phyloP scores from a whole-genome alignment of 1,140 invertebrate species.

The Drosophila sechellia region DNA sequence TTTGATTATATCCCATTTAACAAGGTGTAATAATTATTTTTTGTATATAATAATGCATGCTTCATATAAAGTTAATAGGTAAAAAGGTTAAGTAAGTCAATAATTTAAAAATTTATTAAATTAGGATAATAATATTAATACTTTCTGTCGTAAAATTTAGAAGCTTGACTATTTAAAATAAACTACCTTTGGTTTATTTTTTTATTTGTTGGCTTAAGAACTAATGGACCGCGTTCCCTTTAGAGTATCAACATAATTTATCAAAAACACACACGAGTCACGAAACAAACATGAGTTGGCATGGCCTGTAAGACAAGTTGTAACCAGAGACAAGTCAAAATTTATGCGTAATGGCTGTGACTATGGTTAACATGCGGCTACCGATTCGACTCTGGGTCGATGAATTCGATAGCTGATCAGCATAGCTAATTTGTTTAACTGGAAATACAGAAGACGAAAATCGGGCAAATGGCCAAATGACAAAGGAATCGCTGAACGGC shows the following conservation, averaged over 20 bases:
- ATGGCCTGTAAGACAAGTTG: constrained; percentile 43
- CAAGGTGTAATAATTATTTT: too few relatives aligned
- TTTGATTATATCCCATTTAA: too few relatives aligned
- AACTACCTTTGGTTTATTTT: too few relatives aligned
- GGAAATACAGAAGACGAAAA: constrained; percentile 11
- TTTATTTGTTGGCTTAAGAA: too few relatives aligned
- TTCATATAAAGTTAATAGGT: too few relatives aligned
- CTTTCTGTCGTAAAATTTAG: too few relatives aligned
- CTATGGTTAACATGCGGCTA: constrained; percentile 50
- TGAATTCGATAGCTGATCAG: constrained; percentile 56
- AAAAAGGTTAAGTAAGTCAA: too few relatives aligned
- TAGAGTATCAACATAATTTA: constrained; percentile 34
- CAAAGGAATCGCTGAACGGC: constrained; percentile 4
- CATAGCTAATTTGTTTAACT: constrained; percentile 46
- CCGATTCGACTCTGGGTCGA: constrained; percentile 44
- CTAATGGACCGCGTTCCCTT: constrained; percentile 5
- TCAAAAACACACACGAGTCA: constrained; percentile 22
- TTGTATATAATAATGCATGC: too few relatives aligned
- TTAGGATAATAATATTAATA: too few relatives aligned
- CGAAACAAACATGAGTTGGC: constrained; percentile 29
- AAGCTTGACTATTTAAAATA: too few relatives aligned
- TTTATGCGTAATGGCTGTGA: constrained; percentile 55
- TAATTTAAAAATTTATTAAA: too few relatives aligned
- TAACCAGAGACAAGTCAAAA: constrained; percentile 52
- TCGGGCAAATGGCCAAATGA: constrained; percentile 37